Conservation (phyloP, 2,888 invertebrate genomes). For the Exephanes ischioxanthus region DNA sequence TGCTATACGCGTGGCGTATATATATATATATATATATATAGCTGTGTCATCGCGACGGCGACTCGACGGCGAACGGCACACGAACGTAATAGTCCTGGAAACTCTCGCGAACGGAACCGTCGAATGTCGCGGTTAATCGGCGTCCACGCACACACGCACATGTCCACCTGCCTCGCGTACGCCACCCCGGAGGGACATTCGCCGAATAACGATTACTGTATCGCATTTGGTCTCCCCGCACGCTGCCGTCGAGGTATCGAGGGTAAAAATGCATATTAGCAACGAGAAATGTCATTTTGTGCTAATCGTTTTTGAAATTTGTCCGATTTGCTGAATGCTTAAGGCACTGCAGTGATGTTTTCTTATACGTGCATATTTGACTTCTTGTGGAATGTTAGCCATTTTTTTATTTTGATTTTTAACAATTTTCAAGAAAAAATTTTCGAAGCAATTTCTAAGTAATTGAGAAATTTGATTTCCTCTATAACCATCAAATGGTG, state of each 20-base stretch:
- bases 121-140: slow-evolving; percentile 75
- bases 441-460: too few relatives aligned
- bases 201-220: slow-evolving; percentile 16
- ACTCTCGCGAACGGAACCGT: slow-evolving; percentile 54
- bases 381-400: not conserved
- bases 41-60: slow-evolving; percentile 49
- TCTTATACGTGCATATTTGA: not conserved
- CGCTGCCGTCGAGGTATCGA: not conserved
- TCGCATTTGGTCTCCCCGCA: not conserved
- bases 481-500: not conserved
- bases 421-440: not conserved
- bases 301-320: not conserved
- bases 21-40: slow-evolving; percentile 10
- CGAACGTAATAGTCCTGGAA: slow-evolving; percentile 74
- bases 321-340: not conserved
- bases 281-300: not conserved
- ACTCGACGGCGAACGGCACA: slow-evolving; percentile 33
- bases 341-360: not conserved
- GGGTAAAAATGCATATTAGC: not conserved
- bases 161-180: slow-evolving; percentile 10
- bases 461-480: not conserved
- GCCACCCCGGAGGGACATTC: slow-evolving; percentile 1
- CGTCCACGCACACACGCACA: slow-evolving; percentile 38
- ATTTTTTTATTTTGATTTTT: not conserved
- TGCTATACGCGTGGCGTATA: not conserved